phyloP scores from a whole-genome alignment of 2,797 vertebrate species.

The Enteromius viviparus region DNA sequence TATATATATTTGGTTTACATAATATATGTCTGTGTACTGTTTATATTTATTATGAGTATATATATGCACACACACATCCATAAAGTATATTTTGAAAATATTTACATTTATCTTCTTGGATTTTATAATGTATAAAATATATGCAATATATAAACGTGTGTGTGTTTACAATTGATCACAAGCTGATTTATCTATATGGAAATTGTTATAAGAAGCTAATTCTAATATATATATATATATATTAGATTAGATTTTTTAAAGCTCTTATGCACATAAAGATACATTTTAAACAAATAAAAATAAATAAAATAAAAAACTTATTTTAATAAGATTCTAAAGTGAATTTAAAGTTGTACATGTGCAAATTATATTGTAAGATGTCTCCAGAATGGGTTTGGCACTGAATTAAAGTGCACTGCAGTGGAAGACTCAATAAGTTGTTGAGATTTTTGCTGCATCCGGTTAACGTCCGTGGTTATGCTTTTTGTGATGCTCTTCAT shows the following conservation, averaged over 20 bases:
- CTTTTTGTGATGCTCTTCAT: background rate
- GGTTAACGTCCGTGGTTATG: background rate
- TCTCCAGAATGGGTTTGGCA: background rate
- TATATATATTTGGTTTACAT: background rate
- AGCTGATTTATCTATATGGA: background rate
- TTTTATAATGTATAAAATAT: too few species aligned
- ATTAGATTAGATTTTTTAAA: background rate
- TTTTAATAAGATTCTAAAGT: background rate
- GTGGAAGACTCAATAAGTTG: constrained; percentile 57
- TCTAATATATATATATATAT: too few species aligned
- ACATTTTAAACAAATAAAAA: background rate
- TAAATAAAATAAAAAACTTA: too few species aligned
- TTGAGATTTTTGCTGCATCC: background rate
- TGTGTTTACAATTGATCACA: background rate
- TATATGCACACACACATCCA: too few species aligned
- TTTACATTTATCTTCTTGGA: too few species aligned
- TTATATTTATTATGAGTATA: too few species aligned
- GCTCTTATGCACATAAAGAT: background rate
- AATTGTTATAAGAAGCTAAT: background rate
- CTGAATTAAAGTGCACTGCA: background rate
- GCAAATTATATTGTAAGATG: background rate
- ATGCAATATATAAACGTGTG: too few species aligned
- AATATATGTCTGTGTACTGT: too few species aligned
- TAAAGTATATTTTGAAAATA: too few species aligned
- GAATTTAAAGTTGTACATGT: background rate